Base-by-base conservation (phyloP, 1,140 invertebrate genomes). In the Archivesica marissinica region DNA sequence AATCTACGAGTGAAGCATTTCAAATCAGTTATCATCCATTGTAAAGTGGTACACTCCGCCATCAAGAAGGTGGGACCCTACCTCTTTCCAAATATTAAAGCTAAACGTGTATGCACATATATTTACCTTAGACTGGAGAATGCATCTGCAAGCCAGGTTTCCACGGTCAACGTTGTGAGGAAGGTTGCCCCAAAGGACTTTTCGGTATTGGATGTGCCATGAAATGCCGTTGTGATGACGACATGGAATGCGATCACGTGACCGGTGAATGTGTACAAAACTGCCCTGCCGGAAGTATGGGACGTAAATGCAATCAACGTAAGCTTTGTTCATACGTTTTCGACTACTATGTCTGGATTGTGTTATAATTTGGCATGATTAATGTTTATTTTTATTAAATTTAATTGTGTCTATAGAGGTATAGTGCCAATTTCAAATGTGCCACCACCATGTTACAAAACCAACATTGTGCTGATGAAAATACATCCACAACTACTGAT, bases 71-170 rank as follows among this genome's bases (percentile, higher is more conserved):
- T n/a, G n/a, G n/a, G n/a, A n/a, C n/a, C n/a, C n/a, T n/a, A n/a
- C n/a, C n/a, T n/a, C n/a, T n/a, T n/a, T n/a, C n/a, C n/a, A n/a
- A n/a, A n/a, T n/a, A n/a, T n/a, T n/a, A n/a, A n/a, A n/a, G n/a
- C 17, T 47, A 47, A 9, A 47, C 41, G 17, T 9, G 7, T 47
- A 7, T 47, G 41, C 17, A 47, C 41, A 47, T 47, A 9, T 47
- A 47, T 47, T 47, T 47, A 47, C 17, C 41, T n/a, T 54, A 93
- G 96, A 97, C 96, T 47, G 99, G 99, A 0, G 95, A 95, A 59
- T 99, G 98, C 92, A 94, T 96, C 20, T 99, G 99, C 92, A 96
- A 96, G 87, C 94, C 97, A 20, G 99, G 99, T 50, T 94, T 92
- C 81, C 80, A 89, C 59, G 93, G 92, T 13, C 81, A 84, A 11